Conservation (phyloP, 2,888 invertebrate genomes). For the Chouioia cunea region DNA sequence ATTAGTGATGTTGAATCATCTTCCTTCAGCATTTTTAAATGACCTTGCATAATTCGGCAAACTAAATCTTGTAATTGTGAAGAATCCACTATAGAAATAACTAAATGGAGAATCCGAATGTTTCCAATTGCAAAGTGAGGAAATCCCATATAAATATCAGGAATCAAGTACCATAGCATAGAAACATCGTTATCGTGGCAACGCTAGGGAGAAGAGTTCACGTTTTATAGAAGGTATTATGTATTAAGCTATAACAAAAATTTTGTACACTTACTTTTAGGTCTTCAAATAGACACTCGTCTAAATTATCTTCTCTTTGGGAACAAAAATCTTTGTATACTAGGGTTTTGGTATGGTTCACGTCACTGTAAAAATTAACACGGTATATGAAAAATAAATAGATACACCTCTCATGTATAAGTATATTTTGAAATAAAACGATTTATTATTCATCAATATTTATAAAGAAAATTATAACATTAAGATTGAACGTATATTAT, state of each 20-base stretch:
- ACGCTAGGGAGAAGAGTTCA: constrained; percentile 67
- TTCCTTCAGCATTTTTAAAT: constrained; percentile 84
- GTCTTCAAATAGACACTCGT: constrained; percentile 82
- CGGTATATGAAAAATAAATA: too few species aligned
- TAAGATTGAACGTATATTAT: too few species aligned
- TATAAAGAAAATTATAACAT: too few species aligned
- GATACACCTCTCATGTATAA: too few species aligned
- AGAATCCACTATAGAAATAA: constrained; percentile 92
- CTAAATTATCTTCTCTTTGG: constrained; percentile 81
- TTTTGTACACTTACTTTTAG: constrained; percentile 72
- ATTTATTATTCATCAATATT: too few species aligned
- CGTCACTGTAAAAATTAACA: constrained; percentile 70
- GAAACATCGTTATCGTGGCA: constrained; percentile 92
- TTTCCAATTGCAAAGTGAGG: constrained; percentile 89
- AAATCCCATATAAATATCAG: constrained; percentile 92
- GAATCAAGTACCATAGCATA: constrained; percentile 91
- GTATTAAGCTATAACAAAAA: background rate
- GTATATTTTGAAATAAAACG: too few species aligned
- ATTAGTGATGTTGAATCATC: constrained; percentile 82
- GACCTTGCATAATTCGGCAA: constrained; percentile 91
- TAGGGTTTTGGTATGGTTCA: constrained; percentile 80
- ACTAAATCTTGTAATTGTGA: constrained; percentile 90
- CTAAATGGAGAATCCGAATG: constrained; percentile 86
- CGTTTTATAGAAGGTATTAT: constrained; percentile 14
- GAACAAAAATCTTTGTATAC: constrained; percentile 92